Conservation (phyloP, 2,113 vertebrate genomes). For the Pseudopodoces humilis region DNA sequence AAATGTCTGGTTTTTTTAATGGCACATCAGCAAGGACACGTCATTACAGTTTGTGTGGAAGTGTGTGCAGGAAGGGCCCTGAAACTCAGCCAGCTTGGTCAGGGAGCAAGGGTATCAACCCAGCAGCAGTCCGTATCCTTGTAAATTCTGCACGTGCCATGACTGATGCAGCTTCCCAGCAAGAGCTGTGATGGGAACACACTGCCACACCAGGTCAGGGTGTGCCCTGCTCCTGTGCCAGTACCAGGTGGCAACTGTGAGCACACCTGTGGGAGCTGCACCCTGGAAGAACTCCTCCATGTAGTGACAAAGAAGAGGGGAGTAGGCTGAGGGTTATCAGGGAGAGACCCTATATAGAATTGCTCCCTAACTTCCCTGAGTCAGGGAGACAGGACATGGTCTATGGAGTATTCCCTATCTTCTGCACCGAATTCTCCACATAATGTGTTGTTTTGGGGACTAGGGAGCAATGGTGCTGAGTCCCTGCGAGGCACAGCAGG, state of each 20-base stretch:
- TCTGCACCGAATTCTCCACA: background rate
- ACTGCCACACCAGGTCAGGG: background rate
- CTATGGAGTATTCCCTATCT: background rate
- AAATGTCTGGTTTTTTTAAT: background rate
- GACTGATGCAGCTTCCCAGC: background rate
- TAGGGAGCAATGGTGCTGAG: rapidly evolving
- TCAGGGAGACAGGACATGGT: background rate
- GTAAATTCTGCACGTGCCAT: background rate
- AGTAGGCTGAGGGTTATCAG: no score
- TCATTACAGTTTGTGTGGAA: background rate
- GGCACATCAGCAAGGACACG: background rate
- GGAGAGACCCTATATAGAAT: background rate
- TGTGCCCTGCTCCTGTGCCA: background rate
- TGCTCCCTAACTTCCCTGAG: background rate
- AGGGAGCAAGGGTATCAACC: no score
- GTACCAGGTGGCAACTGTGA: rapidly evolving
- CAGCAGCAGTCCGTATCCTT: rapidly evolving
- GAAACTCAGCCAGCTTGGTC: background rate
- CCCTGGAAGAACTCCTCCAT: background rate
- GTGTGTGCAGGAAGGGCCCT: background rate
- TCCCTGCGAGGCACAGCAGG: rapidly evolving
- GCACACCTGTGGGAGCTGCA: rapidly evolving
- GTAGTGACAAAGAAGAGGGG: background rate
- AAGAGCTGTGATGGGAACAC: background rate
- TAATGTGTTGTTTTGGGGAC: background rate